A percentile compares a stretch with the other conserved stretches of the same genome.
Evolutionary conservation across 2,113 vertebrate genomes (phyloP).

Genomic region (Coptodon rendalli): DNA sequence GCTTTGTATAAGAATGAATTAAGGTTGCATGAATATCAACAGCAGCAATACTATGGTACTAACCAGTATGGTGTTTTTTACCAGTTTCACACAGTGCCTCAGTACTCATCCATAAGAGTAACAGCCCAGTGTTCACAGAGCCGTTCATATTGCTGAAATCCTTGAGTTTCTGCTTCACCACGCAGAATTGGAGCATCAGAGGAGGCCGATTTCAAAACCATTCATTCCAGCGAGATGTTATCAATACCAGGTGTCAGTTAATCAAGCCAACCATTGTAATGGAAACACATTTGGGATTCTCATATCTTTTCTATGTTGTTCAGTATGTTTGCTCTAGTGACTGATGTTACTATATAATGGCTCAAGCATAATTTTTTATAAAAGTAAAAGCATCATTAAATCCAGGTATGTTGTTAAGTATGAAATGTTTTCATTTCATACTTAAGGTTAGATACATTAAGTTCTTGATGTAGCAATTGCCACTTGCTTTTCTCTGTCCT

Average conservation of each 20-base stretch:
- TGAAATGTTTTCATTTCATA: not conserved
- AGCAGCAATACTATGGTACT: not conserved
- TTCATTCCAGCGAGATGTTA: not conserved
- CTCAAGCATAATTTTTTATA: not conserved
- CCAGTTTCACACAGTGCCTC: not conserved
- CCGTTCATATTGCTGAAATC: constrained; percentile 8
- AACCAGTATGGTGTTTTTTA: not conserved
- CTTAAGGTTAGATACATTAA: not conserved
- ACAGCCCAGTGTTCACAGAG: not conserved
- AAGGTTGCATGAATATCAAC: not conserved
- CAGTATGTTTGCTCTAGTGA: not conserved
- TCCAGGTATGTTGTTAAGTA: not conserved
- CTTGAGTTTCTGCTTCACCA: constrained; percentile 22
- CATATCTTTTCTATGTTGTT: not conserved
- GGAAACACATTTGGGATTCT: not conserved
- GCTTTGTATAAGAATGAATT: not conserved
- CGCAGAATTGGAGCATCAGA: not conserved
- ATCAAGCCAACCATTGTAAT: not conserved
- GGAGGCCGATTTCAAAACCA: not conserved
- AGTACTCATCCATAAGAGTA: not conserved
- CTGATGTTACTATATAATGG: not conserved
- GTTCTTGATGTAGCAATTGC: not conserved
- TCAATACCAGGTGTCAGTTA: constrained; percentile 3
- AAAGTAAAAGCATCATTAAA: not conserved
- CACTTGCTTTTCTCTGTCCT: not conserved